Conservation (phyloP, 2,113 vertebrate genomes). For the Ifrita kowaldi region DNA sequence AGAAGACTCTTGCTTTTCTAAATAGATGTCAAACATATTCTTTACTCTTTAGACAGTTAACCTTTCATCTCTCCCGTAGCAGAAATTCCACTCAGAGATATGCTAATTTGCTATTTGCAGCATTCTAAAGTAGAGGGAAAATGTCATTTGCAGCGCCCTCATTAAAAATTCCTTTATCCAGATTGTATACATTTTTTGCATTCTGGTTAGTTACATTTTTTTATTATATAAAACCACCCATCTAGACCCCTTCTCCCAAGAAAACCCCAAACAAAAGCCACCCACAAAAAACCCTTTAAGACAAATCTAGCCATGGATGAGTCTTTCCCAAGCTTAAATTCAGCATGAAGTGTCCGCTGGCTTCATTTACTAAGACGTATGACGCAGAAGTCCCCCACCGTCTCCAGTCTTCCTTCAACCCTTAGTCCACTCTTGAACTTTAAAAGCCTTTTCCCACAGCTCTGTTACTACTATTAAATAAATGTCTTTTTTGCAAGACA, state of each 20-base stretch:
- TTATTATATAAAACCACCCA: not conserved
- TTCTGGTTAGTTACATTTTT: conserved; percentile 40
- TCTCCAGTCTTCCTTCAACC: not conserved
- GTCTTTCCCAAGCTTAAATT: not conserved
- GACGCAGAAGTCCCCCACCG: fast-evolving
- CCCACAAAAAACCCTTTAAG: not conserved
- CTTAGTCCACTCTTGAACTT: not conserved
- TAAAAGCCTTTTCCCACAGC: not conserved
- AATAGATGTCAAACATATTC: conserved; percentile 75
- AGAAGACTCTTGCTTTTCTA: conserved; percentile 70
- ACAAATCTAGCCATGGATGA: not conserved
- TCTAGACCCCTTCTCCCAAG: not conserved
- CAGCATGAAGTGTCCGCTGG: not conserved
- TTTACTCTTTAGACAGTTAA: conserved; percentile 76
- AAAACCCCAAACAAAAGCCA: not conserved
- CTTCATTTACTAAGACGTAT: not conserved
- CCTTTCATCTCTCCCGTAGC: conserved; percentile 72
- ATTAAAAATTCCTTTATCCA: conserved; percentile 67
- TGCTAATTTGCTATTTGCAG: conserved; percentile 73
- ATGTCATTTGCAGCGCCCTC: conserved; percentile 60
- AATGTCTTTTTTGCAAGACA: not conserved
- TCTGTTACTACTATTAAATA: not conserved
- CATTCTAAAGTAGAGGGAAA: conserved; percentile 63
- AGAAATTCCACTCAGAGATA: conserved; percentile 67
- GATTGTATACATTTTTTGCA: conserved; percentile 20